A percentile compares a stretch with the other conserved stretches of the same genome.
phyloP scores from a whole-genome alignment of 2,113 vertebrate genomes.

The Podocnemis expansa region DNA sequence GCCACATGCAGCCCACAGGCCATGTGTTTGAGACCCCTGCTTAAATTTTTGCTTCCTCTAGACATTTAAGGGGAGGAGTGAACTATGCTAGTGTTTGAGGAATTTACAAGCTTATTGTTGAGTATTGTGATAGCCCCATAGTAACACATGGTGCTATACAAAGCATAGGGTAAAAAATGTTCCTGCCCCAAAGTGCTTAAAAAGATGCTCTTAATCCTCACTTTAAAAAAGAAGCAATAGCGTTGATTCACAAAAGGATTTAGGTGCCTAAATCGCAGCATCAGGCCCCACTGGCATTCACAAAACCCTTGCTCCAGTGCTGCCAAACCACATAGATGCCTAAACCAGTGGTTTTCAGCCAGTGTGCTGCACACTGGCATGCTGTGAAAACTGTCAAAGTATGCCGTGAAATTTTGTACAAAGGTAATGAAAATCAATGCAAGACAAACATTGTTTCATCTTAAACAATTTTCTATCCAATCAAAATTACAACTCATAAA shows the following conservation, averaged over 20 bases:
- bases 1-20: no score
- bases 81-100: neutral
- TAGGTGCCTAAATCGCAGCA: neutral
- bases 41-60: neutral
- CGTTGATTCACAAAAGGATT: neutral
- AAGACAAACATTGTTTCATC: no score
- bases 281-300: neutral
- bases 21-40: no score
- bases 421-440: no score
- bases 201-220: neutral
- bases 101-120: neutral
- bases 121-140: neutral
- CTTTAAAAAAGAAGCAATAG: neutral
- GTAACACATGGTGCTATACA: neutral
- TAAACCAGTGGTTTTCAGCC: no score
- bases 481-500: no score
- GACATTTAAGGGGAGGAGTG: neutral
- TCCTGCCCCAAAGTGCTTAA: neutral
- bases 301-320: neutral
- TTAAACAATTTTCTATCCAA: no score
- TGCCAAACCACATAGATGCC: neutral
- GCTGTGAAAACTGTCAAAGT: no score
- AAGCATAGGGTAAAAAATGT: neutral
- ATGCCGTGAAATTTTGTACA: no score
- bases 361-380: no score